phyloP scores from a whole-genome alignment of 2,888 invertebrate species.

The Cyclophora punctaria region DNA sequence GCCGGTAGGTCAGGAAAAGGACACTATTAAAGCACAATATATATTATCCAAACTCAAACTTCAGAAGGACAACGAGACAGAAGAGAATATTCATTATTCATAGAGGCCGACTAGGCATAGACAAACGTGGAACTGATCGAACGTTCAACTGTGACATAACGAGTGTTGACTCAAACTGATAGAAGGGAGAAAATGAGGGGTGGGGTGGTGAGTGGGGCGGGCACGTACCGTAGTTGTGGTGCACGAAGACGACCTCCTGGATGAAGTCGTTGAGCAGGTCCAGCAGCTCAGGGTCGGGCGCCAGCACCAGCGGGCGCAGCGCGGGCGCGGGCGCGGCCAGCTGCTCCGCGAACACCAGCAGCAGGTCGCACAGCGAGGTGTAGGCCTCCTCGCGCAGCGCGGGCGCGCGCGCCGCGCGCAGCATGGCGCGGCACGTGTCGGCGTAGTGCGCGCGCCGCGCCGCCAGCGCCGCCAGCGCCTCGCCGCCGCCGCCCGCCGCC shows the following conservation, averaged over 20 bases:
- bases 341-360: conserved; percentile 94
- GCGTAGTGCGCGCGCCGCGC: conserved; percentile 67
- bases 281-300: conserved; percentile 86
- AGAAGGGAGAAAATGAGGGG: neutral
- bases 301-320: conserved; percentile 81
- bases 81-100: neutral
- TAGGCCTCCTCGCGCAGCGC: conserved; percentile 79
- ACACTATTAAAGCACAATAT: conserved; percentile 20
- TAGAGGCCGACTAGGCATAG: neutral
- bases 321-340: conserved; percentile 60
- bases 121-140: no score
- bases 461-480: conserved; percentile 43
- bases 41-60: no score
- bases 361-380: conserved; percentile 94
- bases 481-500: conserved; percentile 66
- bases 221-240: conserved; percentile 87
- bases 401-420: conserved; percentile 47
- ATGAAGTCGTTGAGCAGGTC: conserved; percentile 91
- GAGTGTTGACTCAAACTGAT: neutral
- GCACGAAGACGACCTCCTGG: conserved; percentile 93
- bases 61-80: neutral
- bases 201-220: neutral
- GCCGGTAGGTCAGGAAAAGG: neutral
- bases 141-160: neutral
- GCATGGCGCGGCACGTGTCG: conserved; percentile 51